phyloP scores from a whole-genome alignment of 2,797 vertebrate species.

The Alcedo quadribrachys region DNA sequence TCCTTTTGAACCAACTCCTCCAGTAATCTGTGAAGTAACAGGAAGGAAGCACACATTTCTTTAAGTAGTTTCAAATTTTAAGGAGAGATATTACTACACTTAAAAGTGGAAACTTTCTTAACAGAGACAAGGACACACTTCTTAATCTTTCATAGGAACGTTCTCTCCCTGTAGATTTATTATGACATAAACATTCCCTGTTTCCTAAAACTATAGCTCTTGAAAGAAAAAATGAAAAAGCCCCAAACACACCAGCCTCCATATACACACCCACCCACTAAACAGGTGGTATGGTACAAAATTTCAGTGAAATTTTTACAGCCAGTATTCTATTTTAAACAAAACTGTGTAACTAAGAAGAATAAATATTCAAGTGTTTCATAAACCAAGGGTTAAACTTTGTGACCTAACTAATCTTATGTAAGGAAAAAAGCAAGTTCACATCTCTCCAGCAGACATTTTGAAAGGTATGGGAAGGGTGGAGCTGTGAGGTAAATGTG shows the following conservation, averaged over 20 bases:
- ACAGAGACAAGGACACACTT: neutral
- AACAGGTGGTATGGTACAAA: neutral
- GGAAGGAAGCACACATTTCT: neutral
- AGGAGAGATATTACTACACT: neutral
- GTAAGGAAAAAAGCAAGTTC: neutral
- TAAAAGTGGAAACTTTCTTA: neutral
- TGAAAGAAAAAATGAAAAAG: neutral
- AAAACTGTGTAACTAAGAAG: neutral
- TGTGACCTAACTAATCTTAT: neutral
- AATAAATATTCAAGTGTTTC: neutral
- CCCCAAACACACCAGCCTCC: neutral
- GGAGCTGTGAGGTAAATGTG: neutral
- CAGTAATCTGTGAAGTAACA: slow-evolving; percentile 81
- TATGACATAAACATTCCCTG: neutral
- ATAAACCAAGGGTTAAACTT: neutral
- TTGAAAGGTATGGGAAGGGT: neutral
- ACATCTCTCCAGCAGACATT: neutral
- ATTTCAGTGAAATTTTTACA: neutral
- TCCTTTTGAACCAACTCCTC: slow-evolving; percentile 94
- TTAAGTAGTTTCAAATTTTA: neutral
- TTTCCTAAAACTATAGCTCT: neutral
- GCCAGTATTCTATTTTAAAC: neutral
- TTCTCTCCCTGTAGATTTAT: neutral
- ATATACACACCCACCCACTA: neutral
- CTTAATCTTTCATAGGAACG: neutral